phyloP scores from a whole-genome alignment of 2,888 invertebrate genomes.

The Ligdia adustata region DNA sequence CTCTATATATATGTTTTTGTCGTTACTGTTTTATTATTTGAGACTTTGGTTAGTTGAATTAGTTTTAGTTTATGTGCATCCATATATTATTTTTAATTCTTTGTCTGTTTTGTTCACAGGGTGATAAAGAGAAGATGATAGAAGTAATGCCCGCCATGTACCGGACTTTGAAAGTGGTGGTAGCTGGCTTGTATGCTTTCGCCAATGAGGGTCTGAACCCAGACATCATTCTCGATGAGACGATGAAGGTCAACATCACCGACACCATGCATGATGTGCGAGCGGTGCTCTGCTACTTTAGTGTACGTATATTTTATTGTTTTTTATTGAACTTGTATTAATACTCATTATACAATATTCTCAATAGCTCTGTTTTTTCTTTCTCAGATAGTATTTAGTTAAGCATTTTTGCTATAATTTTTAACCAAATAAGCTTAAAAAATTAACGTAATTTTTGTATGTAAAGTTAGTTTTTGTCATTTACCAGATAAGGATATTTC shows the following conservation, averaged over 20 bases:
- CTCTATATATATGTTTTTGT: no score
- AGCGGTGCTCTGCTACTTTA: conserved; percentile 87
- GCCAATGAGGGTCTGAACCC: conserved; percentile 81
- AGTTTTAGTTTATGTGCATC: no score
- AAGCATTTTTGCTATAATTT: no score
- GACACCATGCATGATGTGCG: conserved; percentile 85
- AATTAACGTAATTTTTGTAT: no score
- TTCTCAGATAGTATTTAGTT: no score
- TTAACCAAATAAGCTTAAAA: no score
- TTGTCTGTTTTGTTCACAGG: conserved; percentile 53
- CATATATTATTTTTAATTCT: neutral
- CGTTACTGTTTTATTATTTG: no score
- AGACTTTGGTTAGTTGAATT: no score
- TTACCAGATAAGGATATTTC: no score
- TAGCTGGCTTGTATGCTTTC: conserved; percentile 88
- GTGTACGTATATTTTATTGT: conserved; percentile 68
- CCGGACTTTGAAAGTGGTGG: conserved; percentile 87
- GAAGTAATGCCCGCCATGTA: conserved; percentile 84
- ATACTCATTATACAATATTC: no score
- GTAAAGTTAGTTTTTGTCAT: no score
- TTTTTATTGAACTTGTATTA: neutral
- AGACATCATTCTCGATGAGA: conserved; percentile 55
- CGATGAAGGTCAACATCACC: conserved; percentile 76
- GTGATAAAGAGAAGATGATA: conserved; percentile 60
- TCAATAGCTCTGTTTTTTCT: no score